phyloP scores from a whole-genome alignment of 2,888 invertebrate genomes.

The Limnephilus lunatus region DNA sequence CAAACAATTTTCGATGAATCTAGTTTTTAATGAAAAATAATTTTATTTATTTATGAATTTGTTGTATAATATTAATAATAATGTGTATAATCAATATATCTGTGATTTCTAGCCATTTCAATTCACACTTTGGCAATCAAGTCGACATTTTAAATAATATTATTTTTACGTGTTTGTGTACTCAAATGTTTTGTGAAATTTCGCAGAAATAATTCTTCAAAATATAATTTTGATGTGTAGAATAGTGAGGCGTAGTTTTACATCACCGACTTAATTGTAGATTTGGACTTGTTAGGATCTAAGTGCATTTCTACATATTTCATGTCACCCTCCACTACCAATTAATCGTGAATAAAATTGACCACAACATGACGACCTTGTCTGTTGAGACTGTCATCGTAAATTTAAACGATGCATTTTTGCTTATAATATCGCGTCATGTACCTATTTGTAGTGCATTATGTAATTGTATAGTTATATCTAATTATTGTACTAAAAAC shows the following conservation, averaged over 20 bases:
- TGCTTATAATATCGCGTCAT: not conserved
- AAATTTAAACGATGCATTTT: not conserved
- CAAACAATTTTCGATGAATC: not conserved
- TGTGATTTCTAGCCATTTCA: slow-evolving; percentile 41
- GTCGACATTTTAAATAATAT: slow-evolving; percentile 38
- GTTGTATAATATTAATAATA: slow-evolving; percentile 3
- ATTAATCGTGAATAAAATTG: not conserved
- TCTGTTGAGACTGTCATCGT: not conserved
- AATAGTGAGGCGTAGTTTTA: not conserved
- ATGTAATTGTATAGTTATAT: not conserved
- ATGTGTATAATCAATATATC: slow-evolving; percentile 21
- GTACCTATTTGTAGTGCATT: not conserved
- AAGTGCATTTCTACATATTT: not conserved
- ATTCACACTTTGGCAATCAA: slow-evolving; percentile 19
- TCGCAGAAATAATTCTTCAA: not conserved
- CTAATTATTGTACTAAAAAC: not conserved
- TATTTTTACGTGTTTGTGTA: not conserved
- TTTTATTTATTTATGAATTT: slow-evolving; percentile 31
- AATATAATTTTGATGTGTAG: not conserved
- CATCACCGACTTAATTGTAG: not conserved
- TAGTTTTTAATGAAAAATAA: slow-evolving; percentile 19
- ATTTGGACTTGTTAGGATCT: not conserved
- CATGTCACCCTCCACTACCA: not conserved
- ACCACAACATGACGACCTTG: not conserved
- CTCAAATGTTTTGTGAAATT: not conserved